Evolutionary conservation across 2,113 vertebrate species (phyloP), one percentile per base, ranked within the genome.

Genomic region (Vulpes ferrilata): DNA sequence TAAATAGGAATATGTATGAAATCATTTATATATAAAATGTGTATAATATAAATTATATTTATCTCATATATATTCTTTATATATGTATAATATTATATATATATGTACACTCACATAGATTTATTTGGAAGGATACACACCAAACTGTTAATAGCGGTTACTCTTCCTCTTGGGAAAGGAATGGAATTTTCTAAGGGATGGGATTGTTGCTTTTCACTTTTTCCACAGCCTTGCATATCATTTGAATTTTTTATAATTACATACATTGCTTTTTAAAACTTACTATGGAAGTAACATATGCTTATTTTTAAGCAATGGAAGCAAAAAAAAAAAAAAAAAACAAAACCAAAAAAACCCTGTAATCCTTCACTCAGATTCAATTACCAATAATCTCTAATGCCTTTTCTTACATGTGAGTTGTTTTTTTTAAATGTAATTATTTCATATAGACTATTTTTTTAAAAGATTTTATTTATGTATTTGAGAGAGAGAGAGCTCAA

Each of bases 281-380:
- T 53, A 80, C 55, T 96, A 62, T 5, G 90, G 57, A 89, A 83
- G n/a, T 64, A 81, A 53, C 43, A 22, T 64, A 5, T 35, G 10
- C 91, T 88, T 87, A 85, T 80, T 95, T 96, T 92, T 96, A 93
- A 95, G 55, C 74, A 95, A 85, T 86, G 25, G 35, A 88, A 71
- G 32, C 20, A 81, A 94, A 51, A 73, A 86, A 87, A 85, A 0
- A 51, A 73, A 86, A 87, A 85, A 0, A 86, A 87, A 88, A 0
- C 3, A 38, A 38, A 38, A 51, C 35, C 35, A 35, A 35, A 71
- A 86, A 87, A 88, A 0, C 6, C 27, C 9, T 86, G 3, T 76
- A 90, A 84, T 80, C 43, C 25, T 60, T 94, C 30, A 60, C 71
- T 38, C 43, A 90, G 27, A 94, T 64, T 17, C 19, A 90, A 53